phyloP scores from a whole-genome alignment of 2,797 vertebrate genomes.

The Propithecus deckenii region DNA sequence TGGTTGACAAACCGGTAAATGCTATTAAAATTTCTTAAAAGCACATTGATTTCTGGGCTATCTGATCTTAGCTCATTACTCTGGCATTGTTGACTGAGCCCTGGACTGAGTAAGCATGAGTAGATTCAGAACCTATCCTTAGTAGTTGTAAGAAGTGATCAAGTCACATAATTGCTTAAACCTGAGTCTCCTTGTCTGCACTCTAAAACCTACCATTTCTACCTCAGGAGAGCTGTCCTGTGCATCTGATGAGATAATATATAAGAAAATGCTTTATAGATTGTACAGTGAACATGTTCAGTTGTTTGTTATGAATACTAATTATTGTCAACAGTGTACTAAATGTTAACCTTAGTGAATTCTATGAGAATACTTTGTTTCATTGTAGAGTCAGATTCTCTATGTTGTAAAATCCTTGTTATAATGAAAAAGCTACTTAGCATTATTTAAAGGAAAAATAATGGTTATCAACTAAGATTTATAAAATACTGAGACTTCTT shows the following conservation, averaged over 20 bases:
- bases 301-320: background rate
- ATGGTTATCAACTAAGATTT: slow-evolving; percentile 16
- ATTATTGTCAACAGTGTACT: background rate
- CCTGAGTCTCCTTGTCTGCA: background rate
- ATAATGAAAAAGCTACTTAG: background rate
- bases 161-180: background rate
- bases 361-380: background rate
- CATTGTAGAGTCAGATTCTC: background rate
- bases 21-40: background rate
- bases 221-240: background rate
- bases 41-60: background rate
- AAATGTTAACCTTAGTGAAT: background rate
- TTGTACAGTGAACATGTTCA: background rate
- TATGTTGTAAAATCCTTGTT: background rate
- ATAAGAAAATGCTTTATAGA: background rate
- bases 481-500: background rate
- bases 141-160: background rate
- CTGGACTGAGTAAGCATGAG: background rate
- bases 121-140: background rate
- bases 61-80: background rate
- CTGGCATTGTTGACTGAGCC: background rate
- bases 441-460: slow-evolving; percentile 26
- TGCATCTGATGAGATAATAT: background rate
- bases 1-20: background rate
- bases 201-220: background rate